A percentile compares a stretch with the other conserved stretches of the same genome.
Evolutionary conservation across 2,113 vertebrate species (phyloP).

Genomic region (Tretioscincus oriximinensis): DNA sequence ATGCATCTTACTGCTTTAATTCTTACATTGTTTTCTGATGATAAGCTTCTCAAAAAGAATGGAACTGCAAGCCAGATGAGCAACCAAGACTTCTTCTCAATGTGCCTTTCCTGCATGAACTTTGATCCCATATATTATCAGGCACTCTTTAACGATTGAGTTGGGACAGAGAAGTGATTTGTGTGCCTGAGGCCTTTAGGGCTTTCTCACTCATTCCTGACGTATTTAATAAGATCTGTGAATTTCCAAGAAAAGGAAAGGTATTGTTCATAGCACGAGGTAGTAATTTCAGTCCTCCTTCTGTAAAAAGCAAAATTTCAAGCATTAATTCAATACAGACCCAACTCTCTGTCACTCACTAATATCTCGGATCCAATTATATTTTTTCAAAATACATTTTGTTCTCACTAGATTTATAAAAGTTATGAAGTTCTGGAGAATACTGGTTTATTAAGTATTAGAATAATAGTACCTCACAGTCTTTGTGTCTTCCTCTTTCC

Average conservation of each 20-base stretch:
- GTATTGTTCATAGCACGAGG: not conserved
- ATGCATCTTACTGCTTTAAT: not conserved
- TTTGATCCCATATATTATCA: slow-evolving; percentile 1
- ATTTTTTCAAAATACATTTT: not conserved
- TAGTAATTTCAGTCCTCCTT: not conserved
- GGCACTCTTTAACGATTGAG: not conserved
- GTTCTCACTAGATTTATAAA: not conserved
- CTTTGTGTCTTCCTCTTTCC: slow-evolving; percentile 26
- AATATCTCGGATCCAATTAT: not conserved
- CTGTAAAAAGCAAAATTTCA: not conserved
- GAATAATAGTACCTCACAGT: slow-evolving; percentile 31
- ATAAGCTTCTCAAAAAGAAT: not conserved
- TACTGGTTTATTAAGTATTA: not conserved
- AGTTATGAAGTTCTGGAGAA: not conserved
- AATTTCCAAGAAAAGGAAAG: not conserved
- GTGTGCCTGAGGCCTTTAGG: not conserved
- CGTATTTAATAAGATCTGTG: not conserved
- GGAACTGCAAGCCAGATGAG: not conserved
- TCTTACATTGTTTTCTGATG: not conserved
- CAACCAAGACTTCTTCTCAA: not conserved
- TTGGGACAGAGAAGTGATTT: not conserved
- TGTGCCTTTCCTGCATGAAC: not conserved
- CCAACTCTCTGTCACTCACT: not conserved
- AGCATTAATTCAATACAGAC: not conserved
- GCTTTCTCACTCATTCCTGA: not conserved